Conservation (phyloP, 2,113 vertebrate genomes). For the Mastomys coucha region DNA sequence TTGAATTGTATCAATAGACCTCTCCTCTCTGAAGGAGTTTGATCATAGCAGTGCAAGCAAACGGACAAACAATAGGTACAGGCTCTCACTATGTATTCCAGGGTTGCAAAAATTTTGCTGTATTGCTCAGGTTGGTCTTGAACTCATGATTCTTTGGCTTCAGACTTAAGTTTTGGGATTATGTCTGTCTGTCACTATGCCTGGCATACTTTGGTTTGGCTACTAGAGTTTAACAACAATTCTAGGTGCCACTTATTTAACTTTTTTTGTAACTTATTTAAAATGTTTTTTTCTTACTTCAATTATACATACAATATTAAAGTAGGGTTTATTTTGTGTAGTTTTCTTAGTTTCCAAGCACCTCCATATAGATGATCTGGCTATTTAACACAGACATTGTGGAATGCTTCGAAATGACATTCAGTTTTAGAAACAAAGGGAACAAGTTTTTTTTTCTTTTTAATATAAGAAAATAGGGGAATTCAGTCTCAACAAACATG, state of each 20-base stretch:
- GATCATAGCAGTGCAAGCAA: neutral
- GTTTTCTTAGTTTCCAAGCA: constrained; percentile 13
- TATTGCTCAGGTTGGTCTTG: neutral
- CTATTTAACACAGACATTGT: neutral
- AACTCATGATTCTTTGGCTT: neutral
- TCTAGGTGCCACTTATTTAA: neutral
- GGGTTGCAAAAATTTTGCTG: neutral
- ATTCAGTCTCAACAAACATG: neutral
- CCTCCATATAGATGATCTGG: neutral
- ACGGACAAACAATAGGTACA: neutral
- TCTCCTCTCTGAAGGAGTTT: neutral
- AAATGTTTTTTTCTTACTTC: neutral
- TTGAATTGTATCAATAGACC: neutral
- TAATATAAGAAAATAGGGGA: neutral
- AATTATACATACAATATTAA: neutral
- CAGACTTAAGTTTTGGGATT: neutral
- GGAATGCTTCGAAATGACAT: neutral
- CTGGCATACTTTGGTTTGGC: neutral
- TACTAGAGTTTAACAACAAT: constrained; percentile 13
- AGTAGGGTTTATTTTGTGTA: neutral
- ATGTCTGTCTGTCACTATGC: neutral
- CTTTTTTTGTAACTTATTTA: neutral
- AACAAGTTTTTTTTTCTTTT: neutral
- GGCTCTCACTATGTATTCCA: neutral
- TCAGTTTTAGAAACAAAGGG: constrained; percentile 22